A percentile compares a stretch with the other conserved stretches of the same genome.
Evolutionary conservation across 1,140 invertebrate genomes (phyloP).

Genomic region (Calliphora vicina): DNA sequence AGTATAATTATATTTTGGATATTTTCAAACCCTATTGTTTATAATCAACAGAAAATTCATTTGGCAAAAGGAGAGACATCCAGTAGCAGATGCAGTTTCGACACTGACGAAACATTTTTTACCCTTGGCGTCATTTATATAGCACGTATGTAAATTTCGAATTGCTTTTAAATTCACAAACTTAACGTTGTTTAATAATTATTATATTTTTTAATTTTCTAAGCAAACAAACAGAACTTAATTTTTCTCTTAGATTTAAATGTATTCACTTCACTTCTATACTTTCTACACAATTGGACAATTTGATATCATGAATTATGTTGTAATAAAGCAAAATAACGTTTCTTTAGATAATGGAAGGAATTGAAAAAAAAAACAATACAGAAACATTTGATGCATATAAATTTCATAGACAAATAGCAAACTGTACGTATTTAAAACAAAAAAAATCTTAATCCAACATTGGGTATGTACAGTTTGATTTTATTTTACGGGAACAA

Average conservation of each 20-base stretch:
- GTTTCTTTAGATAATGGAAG: neutral
- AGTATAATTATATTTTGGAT: neutral
- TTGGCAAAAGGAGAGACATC: neutral
- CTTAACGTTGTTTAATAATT: neutral
- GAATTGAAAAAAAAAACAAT: neutral
- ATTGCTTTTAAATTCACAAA: neutral
- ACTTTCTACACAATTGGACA: neutral
- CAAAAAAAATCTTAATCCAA: neutral
- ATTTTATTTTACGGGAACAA: neutral
- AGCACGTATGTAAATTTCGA: slow-evolving; percentile 5
- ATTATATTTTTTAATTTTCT: neutral
- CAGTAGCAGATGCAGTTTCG: neutral
- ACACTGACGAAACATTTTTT: neutral
- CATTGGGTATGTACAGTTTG: neutral
- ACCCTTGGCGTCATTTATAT: neutral
- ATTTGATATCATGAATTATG: neutral
- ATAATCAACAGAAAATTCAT: neutral
- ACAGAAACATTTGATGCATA: neutral
- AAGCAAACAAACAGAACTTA: neutral
- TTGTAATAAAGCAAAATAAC: slow-evolving; percentile 10
- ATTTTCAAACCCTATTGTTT: neutral
- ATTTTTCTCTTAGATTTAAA: neutral
- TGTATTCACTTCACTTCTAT: neutral
- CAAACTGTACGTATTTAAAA: neutral
- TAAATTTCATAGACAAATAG: neutral